Conservation (phyloP, 2,888 invertebrate genomes). For the Amblyjoppa proteus region DNA sequence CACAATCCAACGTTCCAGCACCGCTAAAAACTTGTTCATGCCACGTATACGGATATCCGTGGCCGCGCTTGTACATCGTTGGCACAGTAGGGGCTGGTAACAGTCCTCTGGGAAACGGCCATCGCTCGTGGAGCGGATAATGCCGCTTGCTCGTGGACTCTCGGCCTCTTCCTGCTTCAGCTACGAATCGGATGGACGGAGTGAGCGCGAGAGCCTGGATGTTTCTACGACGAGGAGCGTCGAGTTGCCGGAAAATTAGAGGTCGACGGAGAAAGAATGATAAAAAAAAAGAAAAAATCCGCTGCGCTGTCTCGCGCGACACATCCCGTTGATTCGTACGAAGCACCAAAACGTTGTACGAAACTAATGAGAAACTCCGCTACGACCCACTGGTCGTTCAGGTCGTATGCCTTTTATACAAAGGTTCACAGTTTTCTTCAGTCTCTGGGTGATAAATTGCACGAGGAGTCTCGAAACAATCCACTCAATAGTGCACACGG, state of each 20-base stretch:
- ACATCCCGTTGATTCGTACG: slow-evolving; percentile 11
- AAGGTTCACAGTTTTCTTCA: neutral
- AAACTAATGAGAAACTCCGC: slow-evolving; percentile 2
- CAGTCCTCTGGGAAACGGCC: slow-evolving; percentile 74
- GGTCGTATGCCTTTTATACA: neutral
- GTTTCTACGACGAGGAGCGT: slow-evolving; percentile 65
- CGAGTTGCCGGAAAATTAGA: slow-evolving; percentile 67
- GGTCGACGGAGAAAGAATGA: slow-evolving; percentile 63
- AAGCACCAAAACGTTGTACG: slow-evolving; percentile 7
- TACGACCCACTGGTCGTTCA: neutral
- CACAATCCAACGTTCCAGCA: slow-evolving; percentile 46
- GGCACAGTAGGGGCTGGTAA: slow-evolving; percentile 67
- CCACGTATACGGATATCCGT: slow-evolving; percentile 49
- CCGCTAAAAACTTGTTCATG: slow-evolving; percentile 56
- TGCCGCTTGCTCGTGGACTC: slow-evolving; percentile 68
- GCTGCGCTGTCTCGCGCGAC: neutral
- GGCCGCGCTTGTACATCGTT: slow-evolving; percentile 63
- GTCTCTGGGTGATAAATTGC: neutral
- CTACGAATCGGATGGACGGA: slow-evolving; percentile 69
- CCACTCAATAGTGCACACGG: no score
- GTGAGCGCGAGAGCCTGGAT: slow-evolving; percentile 32
- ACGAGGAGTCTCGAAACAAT: neutral
- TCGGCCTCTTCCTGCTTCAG: slow-evolving; percentile 69
- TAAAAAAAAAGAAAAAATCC: slow-evolving; percentile 14
- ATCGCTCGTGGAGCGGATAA: slow-evolving; percentile 75